Evolutionary conservation across 2,797 vertebrate species (phyloP), one percentile per base, ranked within the genome.

Genomic region (Melanotaenia nigrans): DNA sequence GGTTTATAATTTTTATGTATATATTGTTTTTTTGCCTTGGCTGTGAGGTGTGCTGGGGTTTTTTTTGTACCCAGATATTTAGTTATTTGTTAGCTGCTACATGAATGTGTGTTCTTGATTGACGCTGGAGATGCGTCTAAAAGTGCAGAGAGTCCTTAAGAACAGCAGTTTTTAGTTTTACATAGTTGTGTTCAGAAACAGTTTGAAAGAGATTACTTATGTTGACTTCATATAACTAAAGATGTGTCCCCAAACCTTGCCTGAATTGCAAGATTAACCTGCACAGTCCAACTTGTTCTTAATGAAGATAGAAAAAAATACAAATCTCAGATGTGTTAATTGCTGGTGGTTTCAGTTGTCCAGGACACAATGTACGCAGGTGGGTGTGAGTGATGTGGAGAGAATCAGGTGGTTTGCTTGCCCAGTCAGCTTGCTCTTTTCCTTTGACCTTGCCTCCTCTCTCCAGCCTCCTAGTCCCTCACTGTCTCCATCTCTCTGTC

Each of bases 401-500:
- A 53, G 65, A 83, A 78, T 82, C 71, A 72, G 74, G 77, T 85
- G 82, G 62, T 76, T 82, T 75, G 70, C 84, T 70, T 49, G 78
- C 84, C 82, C 77, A 82, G 81, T 90, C 87, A 82, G 79, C 88
- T 87, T 84, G 71, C 87, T 85, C 65, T 73, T 87, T 75, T 92
- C 82, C 82, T 90, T 81, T 92, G 90, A 93, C 90, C 92, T 93
- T 92, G 87, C 76, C 75, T 60, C 75, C 73, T 80, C 64, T 77
- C 68, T 61, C 76, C 73, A 55, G 79, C 78, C 59, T 65, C 54
- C 54, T 77, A 65, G 74, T 54, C 70, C 36, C 49, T 61, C 6
- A 6, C 61, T 59, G 49, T 61, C 62, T 73, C 38, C 2, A 68
- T 69, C 67, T 66, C 55, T 68, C 65, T 3, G 51, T 84, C 82